Conservation (phyloP, 1,140 invertebrate species). For the silkworm (Bombyx mori) region DNA sequence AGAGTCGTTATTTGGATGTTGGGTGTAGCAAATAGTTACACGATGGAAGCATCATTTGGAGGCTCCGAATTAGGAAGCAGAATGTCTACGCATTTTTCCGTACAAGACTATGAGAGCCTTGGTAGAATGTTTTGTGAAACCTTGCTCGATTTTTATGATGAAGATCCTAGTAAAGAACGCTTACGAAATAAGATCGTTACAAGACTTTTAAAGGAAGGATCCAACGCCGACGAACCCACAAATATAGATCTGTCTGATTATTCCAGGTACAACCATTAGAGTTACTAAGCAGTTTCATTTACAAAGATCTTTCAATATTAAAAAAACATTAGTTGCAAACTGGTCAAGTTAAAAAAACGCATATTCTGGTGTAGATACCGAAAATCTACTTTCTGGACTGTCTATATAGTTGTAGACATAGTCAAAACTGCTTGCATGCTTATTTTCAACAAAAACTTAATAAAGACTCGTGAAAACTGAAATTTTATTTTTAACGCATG, state of each 20-base stretch:
- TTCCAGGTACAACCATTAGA: slow-evolving; percentile 76
- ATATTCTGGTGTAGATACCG: too few species aligned
- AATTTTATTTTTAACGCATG: too few species aligned
- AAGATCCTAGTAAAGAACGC: slow-evolving; percentile 87
- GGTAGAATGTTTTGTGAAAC: slow-evolving; percentile 94
- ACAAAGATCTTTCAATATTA: too few species aligned
- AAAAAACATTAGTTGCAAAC: too few species aligned
- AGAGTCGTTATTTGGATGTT: slow-evolving; percentile 94
- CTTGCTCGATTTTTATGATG: slow-evolving; percentile 90
- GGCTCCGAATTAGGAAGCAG: slow-evolving; percentile 86
- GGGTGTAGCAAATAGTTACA: slow-evolving; percentile 94
- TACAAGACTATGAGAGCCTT: slow-evolving; percentile 78
- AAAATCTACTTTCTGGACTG: too few species aligned
- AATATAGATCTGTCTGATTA: slow-evolving; percentile 89
- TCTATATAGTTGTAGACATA: too few species aligned
- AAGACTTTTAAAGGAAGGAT: slow-evolving; percentile 85
- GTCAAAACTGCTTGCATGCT: too few species aligned
- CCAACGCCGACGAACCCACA: slow-evolving; percentile 88
- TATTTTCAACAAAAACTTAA: too few species aligned
- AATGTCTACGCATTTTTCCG: slow-evolving; percentile 88
- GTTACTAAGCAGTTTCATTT: background rate
- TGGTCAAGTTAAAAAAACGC: too few species aligned
- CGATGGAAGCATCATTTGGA: slow-evolving; percentile 94
- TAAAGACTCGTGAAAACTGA: too few species aligned
- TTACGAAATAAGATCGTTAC: slow-evolving; percentile 84